Evolutionary conservation across 1,140 invertebrate species (phyloP), one percentile per base, ranked within the genome.

Genomic region (Solenopsis fugax): DNA sequence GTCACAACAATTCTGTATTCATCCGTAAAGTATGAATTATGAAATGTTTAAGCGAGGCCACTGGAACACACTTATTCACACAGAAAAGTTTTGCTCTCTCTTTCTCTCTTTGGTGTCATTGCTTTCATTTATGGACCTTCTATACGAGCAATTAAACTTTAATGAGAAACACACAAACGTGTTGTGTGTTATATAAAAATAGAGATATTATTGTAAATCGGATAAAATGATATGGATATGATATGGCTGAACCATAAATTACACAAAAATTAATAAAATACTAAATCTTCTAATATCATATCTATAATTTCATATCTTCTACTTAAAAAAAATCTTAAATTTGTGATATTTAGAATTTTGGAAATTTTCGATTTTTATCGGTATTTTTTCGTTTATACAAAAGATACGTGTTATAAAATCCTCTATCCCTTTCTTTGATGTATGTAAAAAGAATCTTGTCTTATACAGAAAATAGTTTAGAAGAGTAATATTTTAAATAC

Each of bases 401-500:
- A 16, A 54, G 9, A 45, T 12, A 41, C 21, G 12, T 76, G 0
- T 76, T 34, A 37, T 50, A 54, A 60, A 76, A 60, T 56, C 54
- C 21, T 56, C n/a, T 56, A n/a, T 56, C 54, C 10, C 4, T 77
- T 62, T 45, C 7, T 60, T 41, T 24, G 4, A 45, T 7, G 5
- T 60, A 37, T 48, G 9, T 29, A 5, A 45, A 76, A 45, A 48
- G 37, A n/a, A 29, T 60, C 21, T 77, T 48, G 37, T 77, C 21
- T 62, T 7, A 48, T 4, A 29, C 21, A 29, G 12, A n/a, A 73
- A 62, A 29, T 75, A 62, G 9, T 34, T 62, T 29, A 60, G 9
- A 41, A 45, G 10, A 75, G 58, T 41, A 37, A 58, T 56, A 56
- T 73, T 58, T 52, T 18, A 73, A 37, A 73, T 37, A 56, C 6